Conservation (phyloP, 2,113 vertebrate genomes). For the Philantomba maxwellii region DNA sequence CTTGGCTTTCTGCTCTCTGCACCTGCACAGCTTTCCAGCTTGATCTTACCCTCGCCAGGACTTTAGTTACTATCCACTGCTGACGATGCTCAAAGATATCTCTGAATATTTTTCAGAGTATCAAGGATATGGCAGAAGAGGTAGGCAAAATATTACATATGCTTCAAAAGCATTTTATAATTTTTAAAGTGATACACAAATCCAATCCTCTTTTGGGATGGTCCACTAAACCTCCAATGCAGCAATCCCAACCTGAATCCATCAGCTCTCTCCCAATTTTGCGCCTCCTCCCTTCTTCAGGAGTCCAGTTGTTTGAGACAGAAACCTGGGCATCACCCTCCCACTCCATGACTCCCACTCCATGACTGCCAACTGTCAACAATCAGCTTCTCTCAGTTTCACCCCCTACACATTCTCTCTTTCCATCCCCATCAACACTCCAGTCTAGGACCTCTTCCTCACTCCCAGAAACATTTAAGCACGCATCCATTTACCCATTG, state of each 20-base stretch:
- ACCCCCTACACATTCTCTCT: neutral
- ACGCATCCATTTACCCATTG: neutral
- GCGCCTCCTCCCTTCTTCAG: neutral
- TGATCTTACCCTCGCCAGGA: neutral
- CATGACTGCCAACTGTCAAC: neutral
- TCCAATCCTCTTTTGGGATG: neutral
- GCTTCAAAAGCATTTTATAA: neutral
- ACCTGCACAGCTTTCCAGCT: neutral
- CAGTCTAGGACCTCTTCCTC: neutral
- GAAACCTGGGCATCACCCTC: neutral
- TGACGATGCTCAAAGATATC: neutral
- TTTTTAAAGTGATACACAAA: neutral
- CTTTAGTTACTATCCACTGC: neutral
- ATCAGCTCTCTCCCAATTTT: neutral
- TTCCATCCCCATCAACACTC: neutral
- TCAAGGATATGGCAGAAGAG: neutral
- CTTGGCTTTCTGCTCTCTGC: neutral
- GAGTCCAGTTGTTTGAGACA: neutral
- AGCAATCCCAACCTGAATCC: neutral
- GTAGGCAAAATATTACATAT: neutral
- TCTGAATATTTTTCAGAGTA: neutral
- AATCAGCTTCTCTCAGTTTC: neutral
- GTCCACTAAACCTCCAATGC: neutral
- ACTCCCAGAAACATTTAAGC: neutral
- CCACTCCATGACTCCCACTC: neutral